These are phyloP conservation scores for Luidia sarsii DNA, from an alignment of 53 echinoderm and acorn worm genomes.

Conservation along the genomic window DNA sequence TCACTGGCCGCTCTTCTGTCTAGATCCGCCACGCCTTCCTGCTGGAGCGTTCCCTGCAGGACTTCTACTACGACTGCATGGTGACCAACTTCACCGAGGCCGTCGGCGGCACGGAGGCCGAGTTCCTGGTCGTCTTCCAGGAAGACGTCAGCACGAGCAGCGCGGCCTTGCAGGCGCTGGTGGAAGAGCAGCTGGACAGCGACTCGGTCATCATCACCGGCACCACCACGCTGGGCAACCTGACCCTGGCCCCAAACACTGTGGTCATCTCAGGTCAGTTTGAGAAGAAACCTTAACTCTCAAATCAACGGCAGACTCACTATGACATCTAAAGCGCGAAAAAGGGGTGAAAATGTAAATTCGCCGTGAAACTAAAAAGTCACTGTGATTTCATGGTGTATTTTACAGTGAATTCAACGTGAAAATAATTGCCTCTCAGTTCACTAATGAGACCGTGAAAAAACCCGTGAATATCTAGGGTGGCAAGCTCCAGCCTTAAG, in stretches of 20 bases:
- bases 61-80: slow-evolving; percentile 49
- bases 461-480: no score
- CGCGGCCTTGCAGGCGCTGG: background rate
- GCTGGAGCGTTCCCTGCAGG: slow-evolving; percentile 47
- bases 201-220: slow-evolving; percentile 57
- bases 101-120: slow-evolving; percentile 39
- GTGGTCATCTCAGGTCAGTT: slow-evolving; percentile 44
- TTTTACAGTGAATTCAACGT: no score
- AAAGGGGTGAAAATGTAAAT: no score
- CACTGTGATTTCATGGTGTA: no score
- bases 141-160: slow-evolving; percentile 26
- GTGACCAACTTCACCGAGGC: slow-evolving; percentile 49
- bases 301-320: no score
- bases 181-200: slow-evolving; percentile 3
- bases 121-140: slow-evolving; percentile 32
- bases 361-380: no score
- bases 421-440: no score
- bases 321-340: no score
- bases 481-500: no score
- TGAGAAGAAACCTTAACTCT: no score
- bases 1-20: no score
- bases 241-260: slow-evolving; percentile 43
- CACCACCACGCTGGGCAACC: slow-evolving; percentile 58
- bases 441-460: no score
- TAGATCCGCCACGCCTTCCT: slow-evolving; percentile 63